These are phyloP conservation scores for Astyanax mexicanus DNA, from an alignment of 2,797 vertebrate species.

Conservation along the genomic window DNA sequence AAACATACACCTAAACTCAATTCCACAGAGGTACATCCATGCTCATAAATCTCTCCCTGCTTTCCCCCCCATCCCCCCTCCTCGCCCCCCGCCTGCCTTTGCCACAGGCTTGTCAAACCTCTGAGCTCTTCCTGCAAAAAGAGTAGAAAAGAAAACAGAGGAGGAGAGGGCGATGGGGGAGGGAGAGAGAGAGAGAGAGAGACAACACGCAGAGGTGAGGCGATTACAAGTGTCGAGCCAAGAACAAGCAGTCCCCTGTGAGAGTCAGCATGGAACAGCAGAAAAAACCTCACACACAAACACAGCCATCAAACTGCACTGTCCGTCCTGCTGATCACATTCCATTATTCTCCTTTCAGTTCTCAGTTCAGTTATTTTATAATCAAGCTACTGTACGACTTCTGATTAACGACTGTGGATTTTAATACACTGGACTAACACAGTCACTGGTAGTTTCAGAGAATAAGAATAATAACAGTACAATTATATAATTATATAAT, in stretches of 20 bases:
- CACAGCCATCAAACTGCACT: slow-evolving; percentile 44
- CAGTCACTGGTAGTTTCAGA: no score
- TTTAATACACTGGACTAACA: no score
- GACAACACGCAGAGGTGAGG: slow-evolving; percentile 71
- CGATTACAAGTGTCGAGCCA: slow-evolving; percentile 74
- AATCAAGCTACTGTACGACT: background rate
- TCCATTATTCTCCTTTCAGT: background rate
- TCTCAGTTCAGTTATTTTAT: background rate
- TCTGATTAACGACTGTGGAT: background rate
- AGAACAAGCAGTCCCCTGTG: slow-evolving; percentile 69
- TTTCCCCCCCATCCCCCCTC: slow-evolving; percentile 34
- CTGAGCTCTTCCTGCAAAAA: slow-evolving; percentile 43
- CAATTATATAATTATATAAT: no score
- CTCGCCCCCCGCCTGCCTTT: slow-evolving; percentile 18
- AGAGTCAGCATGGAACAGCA: slow-evolving; percentile 49
- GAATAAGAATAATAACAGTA: no score
- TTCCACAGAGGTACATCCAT: slow-evolving; percentile 61
- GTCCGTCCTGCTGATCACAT: slow-evolving; percentile 28
- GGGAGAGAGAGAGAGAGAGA: slow-evolving; percentile 64
- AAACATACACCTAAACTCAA: slow-evolving; percentile 69
- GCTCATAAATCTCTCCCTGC: slow-evolving; percentile 66
- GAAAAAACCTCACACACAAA: slow-evolving; percentile 27
- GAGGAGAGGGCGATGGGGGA: slow-evolving; percentile 46
- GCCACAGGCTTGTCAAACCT: slow-evolving; percentile 42
- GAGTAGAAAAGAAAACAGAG: slow-evolving; percentile 40